A percentile compares a stretch with the other conserved stretches of the same genome.
phyloP scores from a whole-genome alignment of 2,113 vertebrate species.

The Strix uralensis region DNA sequence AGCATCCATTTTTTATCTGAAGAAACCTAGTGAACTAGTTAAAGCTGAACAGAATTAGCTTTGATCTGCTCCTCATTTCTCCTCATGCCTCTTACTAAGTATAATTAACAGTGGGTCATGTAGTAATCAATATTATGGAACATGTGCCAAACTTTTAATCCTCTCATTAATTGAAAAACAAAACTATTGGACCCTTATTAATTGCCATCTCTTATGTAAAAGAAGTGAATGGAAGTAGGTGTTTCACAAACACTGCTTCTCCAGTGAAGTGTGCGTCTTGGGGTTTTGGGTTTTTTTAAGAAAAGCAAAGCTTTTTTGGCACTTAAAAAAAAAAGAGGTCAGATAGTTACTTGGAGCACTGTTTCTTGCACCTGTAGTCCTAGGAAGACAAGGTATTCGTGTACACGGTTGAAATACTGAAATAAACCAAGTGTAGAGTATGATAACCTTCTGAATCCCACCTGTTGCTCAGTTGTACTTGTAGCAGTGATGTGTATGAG shows the following conservation, averaged over 20 bases:
- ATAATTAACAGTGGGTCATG: not conserved
- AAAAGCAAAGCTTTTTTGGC: not conserved
- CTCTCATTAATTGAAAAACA: not conserved
- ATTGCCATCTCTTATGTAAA: not conserved
- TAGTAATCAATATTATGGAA: slow-evolving; percentile 21
- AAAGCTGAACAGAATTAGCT: not conserved
- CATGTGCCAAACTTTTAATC: not conserved
- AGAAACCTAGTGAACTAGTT: not conserved
- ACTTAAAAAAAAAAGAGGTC: not conserved
- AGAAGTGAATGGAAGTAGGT: not conserved
- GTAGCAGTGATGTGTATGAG: not conserved
- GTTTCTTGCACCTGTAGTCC: not conserved
- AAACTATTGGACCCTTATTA: slow-evolving; percentile 10
- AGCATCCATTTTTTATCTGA: not conserved
- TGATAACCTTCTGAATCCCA: not conserved
- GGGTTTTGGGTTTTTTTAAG: not conserved
- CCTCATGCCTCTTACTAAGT: not conserved
- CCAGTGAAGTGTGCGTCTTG: not conserved
- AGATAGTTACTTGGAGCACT: not conserved
- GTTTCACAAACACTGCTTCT: not conserved
- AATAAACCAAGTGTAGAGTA: accelerated
- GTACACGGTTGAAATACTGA: not conserved
- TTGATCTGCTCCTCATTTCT: not conserved
- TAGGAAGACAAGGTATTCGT: not conserved
- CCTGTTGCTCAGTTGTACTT: not conserved